Evolutionary conservation across 92 coral and sea anemone species (phyloP).

Genomic region (Micromussa lordhowensis): DNA sequence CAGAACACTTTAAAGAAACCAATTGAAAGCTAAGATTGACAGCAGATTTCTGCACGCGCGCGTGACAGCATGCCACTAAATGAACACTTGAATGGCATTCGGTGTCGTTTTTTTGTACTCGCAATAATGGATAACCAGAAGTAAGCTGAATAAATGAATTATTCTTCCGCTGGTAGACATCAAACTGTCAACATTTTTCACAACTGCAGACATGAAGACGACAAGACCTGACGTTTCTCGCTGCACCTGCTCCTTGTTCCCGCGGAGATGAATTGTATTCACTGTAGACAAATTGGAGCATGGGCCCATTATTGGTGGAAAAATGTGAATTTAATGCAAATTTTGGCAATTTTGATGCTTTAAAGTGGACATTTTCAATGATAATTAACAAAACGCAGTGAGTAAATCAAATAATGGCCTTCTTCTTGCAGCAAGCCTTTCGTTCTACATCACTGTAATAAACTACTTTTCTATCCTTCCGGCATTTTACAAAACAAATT

Average conservation of each 20-base stretch:
- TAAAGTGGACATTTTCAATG: not conserved
- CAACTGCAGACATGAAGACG: conserved; percentile 48
- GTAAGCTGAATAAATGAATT: conserved; percentile 40
- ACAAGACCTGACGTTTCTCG: conserved; percentile 34
- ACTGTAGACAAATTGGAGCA: not conserved
- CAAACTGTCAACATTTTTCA: conserved; percentile 50
- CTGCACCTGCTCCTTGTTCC: conserved; percentile 35
- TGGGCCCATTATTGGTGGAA: not conserved
- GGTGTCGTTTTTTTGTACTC: conserved; percentile 20
- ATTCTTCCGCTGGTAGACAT: conserved; percentile 37
- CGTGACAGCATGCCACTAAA: conserved; percentile 21
- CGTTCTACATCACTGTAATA: not conserved
- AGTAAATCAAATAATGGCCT: not conserved
- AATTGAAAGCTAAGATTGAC: conserved; percentile 8
- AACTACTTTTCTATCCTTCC: not conserved
- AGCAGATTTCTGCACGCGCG: not conserved
- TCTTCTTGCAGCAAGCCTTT: not conserved
- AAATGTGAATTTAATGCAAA: not conserved
- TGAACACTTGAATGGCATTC: conserved; percentile 16
- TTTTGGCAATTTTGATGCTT: conserved; percentile 5
- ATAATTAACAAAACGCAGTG: not conserved
- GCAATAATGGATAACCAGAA: conserved; percentile 38
- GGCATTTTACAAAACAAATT: conserved; percentile 19
- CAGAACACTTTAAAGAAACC: not conserved
- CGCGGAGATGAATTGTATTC: not conserved